Conservation (phyloP, 1,140 invertebrate genomes). For the Sweltsa coloradensis region DNA sequence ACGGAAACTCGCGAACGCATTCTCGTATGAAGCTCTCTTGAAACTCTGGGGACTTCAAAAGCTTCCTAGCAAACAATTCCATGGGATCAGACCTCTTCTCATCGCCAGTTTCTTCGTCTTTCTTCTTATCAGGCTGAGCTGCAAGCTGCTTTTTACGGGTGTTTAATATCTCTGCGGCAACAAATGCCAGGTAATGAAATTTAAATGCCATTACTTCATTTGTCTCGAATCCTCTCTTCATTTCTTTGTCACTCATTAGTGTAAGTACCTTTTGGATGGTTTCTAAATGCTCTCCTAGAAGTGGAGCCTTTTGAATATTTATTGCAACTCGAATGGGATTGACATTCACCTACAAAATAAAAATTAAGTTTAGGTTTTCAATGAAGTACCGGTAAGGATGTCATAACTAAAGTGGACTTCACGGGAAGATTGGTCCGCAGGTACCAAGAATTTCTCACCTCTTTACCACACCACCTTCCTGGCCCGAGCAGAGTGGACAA, state of each 20-base stretch:
- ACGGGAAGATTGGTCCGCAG: too few species aligned
- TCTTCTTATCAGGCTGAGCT: background rate
- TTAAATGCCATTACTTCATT: slow-evolving; percentile 93
- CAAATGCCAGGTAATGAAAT: slow-evolving; percentile 71
- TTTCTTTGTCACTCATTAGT: slow-evolving; percentile 73
- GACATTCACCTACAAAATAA: slow-evolving; percentile 49
- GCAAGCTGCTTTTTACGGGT: slow-evolving; percentile 38
- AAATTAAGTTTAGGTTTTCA: too few species aligned
- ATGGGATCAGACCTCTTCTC: slow-evolving; percentile 41
- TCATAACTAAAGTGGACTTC: too few species aligned
- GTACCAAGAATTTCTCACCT: too few species aligned
- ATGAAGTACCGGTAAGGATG: too few species aligned
- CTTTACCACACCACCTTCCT: too few species aligned
- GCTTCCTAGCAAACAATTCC: slow-evolving; percentile 57
- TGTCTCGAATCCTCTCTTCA: slow-evolving; percentile 65
- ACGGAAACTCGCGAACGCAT: slow-evolving; percentile 76
- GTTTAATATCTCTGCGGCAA: slow-evolving; percentile 58
- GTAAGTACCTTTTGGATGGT: slow-evolving; percentile 74
- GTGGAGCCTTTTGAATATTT: slow-evolving; percentile 56
- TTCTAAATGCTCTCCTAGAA: slow-evolving; percentile 57
- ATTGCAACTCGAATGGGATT: slow-evolving; percentile 77
- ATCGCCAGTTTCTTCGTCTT: slow-evolving; percentile 7
- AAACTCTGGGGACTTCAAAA: slow-evolving; percentile 66
- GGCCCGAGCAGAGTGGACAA: too few species aligned
- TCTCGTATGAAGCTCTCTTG: slow-evolving; percentile 75